phyloP scores from a whole-genome alignment of 2,113 vertebrate species.

The Bothrops jararaca region DNA sequence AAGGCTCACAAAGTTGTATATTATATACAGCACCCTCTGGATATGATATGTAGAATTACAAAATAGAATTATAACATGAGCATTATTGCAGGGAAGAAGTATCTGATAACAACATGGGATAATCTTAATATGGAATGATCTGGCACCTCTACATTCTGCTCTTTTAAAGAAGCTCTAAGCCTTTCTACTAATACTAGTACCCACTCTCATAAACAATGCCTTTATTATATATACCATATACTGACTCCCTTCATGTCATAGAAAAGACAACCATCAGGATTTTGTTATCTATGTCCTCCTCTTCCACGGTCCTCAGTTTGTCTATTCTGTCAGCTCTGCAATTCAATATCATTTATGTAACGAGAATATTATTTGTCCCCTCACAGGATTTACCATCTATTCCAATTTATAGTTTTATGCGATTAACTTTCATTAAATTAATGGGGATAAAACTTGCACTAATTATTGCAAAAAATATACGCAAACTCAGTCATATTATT shows the following conservation, averaged over 20 bases:
- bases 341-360: neutral
- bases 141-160: neutral
- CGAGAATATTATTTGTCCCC: neutral
- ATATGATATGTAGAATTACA: neutral
- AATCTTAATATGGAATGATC: neutral
- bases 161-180: neutral
- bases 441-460: neutral
- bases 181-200: neutral
- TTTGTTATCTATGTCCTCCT: neutral
- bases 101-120: neutral
- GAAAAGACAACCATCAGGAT: neutral
- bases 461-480: constrained; percentile 37
- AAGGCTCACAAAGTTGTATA: neutral
- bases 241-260: neutral
- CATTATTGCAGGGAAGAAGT: neutral
- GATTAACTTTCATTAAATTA: neutral
- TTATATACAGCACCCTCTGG: neutral
- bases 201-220: neutral
- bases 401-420: neutral
- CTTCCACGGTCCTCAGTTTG: neutral
- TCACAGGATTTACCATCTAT: neutral
- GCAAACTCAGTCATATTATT: constrained; percentile 34
- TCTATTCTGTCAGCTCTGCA: neutral
- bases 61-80: neutral
- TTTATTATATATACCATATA: neutral